These are phyloP conservation scores for Spialia ferax DNA, from an alignment of 2,888 invertebrate genomes.

Conservation along the genomic window DNA sequence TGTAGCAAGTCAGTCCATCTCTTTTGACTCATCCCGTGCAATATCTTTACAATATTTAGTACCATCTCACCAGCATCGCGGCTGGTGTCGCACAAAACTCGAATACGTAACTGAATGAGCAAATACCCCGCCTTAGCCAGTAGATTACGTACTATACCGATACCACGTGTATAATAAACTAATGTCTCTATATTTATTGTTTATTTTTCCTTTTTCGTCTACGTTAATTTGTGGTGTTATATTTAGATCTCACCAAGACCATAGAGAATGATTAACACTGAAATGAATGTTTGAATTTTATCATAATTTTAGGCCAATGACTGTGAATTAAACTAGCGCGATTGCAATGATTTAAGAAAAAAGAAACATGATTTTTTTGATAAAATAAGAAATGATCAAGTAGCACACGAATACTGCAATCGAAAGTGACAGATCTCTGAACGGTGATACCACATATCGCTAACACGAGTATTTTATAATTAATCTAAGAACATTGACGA, in stretches of 20 bases:
- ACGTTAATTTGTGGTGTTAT: constrained; percentile 35
- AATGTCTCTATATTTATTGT: constrained; percentile 59
- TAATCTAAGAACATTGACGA: constrained; percentile 75
- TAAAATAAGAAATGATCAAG: background rate
- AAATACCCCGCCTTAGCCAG: constrained; percentile 41
- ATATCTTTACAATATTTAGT: constrained; percentile 1
- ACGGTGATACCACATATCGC: constrained; percentile 46
- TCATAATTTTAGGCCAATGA: constrained; percentile 40
- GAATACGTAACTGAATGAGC: constrained; percentile 36
- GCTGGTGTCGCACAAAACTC: constrained; percentile 13
- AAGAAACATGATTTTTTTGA: constrained; percentile 12
- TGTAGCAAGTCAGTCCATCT: constrained; percentile 24
- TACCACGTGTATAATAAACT: constrained; percentile 53
- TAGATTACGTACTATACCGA: constrained; percentile 43
- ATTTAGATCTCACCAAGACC: constrained; percentile 25
- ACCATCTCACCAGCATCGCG: constrained; percentile 6
- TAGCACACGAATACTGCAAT: constrained; percentile 8
- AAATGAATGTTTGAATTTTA: constrained; percentile 15
- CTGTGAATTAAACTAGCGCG: constrained; percentile 40
- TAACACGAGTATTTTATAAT: constrained; percentile 70
- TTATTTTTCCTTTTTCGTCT: constrained; percentile 45
- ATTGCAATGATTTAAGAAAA: constrained; percentile 8
- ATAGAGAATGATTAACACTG: constrained; percentile 27
- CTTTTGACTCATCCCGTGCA: constrained; percentile 3
- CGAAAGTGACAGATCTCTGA: constrained; percentile 40